These are phyloP conservation scores for Hydrochoerus hydrochaeris DNA, from an alignment of 2,113 vertebrate species.

Conservation along the genomic window DNA sequence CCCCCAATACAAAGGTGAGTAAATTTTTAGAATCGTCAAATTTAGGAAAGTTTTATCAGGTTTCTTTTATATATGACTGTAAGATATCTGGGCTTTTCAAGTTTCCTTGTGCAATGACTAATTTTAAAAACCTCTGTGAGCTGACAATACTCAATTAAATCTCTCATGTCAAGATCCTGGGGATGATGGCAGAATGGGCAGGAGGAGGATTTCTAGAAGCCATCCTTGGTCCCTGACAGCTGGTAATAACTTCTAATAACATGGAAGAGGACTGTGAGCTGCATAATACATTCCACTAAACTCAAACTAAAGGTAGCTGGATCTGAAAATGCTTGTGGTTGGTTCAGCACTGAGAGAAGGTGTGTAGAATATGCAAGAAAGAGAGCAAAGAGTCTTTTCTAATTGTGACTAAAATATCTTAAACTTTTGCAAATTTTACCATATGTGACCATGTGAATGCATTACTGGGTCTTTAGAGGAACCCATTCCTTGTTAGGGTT, in stretches of 20 bases:
- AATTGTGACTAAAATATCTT: not conserved
- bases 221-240: slow-evolving; percentile 12
- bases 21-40: slow-evolving; percentile 54
- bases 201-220: slow-evolving; percentile 48
- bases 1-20: not conserved
- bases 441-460: not conserved
- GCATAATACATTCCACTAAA: not conserved
- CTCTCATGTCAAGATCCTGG: not conserved
- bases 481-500: not conserved
- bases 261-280: not conserved
- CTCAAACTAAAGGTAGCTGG: not conserved
- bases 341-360: not conserved
- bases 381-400: not conserved
- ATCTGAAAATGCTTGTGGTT: not conserved
- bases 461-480: not conserved
- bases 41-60: slow-evolving; percentile 18
- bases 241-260: slow-evolving; percentile 20
- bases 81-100: slow-evolving; percentile 48
- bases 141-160: slow-evolving; percentile 64
- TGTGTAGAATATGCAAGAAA: not conserved
- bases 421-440: slow-evolving; percentile 21
- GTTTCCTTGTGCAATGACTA: slow-evolving; percentile 65
- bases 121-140: slow-evolving; percentile 65
- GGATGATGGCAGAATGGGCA: slow-evolving; percentile 2
- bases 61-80: slow-evolving; percentile 39